These are phyloP conservation scores for Globodera rostochiensis DNA, from an alignment of 1,140 invertebrate genomes.

Conservation along the genomic window DNA sequence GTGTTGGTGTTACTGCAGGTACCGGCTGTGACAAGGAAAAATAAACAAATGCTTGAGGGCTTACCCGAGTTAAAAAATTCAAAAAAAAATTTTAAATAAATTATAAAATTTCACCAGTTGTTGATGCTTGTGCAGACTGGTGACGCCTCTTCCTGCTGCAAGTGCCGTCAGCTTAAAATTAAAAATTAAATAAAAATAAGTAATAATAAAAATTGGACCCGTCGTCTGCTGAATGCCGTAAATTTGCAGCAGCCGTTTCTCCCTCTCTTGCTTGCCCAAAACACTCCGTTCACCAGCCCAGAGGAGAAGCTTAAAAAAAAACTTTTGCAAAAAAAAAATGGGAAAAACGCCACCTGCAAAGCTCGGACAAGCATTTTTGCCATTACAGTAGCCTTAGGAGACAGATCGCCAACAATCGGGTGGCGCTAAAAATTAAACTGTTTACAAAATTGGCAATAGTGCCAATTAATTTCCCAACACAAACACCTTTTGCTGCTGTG, in stretches of 20 bases:
- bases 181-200: neutral
- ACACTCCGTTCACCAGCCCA: constrained; percentile 43
- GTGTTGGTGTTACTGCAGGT: neutral
- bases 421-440: constrained; percentile 16
- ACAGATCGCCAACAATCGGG: constrained; percentile 25
- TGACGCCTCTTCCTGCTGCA: constrained; percentile 3
- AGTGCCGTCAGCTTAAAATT: neutral
- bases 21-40: neutral
- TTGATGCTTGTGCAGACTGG: neutral
- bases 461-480: too few relatives aligned
- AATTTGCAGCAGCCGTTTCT: constrained; percentile 23
- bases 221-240: neutral
- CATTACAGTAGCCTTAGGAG: constrained; percentile 39
- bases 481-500: neutral
- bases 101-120: neutral
- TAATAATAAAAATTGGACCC: neutral
- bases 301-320: constrained; percentile 10
- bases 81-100: neutral
- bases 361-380: constrained; percentile 48
- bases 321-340: neutral
- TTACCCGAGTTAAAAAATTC: too few relatives aligned
- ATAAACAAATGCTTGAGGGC: too few relatives aligned
- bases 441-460: too few relatives aligned
- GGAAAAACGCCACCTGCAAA: constrained; percentile 3
- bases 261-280: constrained; percentile 13